A percentile compares a stretch with the other conserved stretches of the same genome.
Conservation (phyloP, 1,140 invertebrate genomes). For the Hylyphantes graminicola region DNA sequence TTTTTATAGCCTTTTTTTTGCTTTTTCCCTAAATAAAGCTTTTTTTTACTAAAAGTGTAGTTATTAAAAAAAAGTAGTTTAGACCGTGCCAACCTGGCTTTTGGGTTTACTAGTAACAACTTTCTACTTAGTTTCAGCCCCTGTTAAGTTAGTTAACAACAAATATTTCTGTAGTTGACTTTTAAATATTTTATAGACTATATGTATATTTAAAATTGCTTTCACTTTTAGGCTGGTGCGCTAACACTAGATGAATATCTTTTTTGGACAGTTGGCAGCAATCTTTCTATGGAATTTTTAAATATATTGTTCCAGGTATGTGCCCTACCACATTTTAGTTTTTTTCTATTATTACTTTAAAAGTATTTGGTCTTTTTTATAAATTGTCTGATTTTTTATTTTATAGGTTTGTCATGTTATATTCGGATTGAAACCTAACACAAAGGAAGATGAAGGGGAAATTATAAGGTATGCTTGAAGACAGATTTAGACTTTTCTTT, state of each 20-base stretch:
- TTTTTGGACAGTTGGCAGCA: constrained; percentile 81
- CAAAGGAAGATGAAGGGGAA: constrained; percentile 81
- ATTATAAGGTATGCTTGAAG: constrained; percentile 77
- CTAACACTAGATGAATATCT: constrained; percentile 83
- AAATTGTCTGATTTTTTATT: constrained; percentile 1
- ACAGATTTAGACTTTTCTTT: not conserved
- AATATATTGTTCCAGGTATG: constrained; percentile 79
- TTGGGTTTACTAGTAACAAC: too few relatives aligned
- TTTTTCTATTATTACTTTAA: constrained; percentile 5
- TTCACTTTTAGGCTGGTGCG: constrained; percentile 38
- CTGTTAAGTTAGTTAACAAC: too few relatives aligned
- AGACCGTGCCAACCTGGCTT: too few relatives aligned
- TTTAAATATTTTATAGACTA: not conserved
- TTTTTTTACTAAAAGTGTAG: not conserved
- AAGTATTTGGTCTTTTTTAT: not conserved
- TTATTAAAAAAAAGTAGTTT: too few relatives aligned
- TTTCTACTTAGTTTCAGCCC: too few relatives aligned
- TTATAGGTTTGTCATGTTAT: constrained; percentile 85
- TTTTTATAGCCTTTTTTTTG: too few relatives aligned
- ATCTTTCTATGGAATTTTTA: constrained; percentile 78
- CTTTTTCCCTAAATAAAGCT: not conserved
- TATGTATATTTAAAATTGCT: not conserved
- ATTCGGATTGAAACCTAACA: constrained; percentile 84
- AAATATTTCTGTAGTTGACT: too few relatives aligned
- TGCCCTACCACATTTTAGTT: not conserved